Evolutionary conservation across 2,888 invertebrate species (phyloP).

Genomic region (Agrochola circellaris): DNA sequence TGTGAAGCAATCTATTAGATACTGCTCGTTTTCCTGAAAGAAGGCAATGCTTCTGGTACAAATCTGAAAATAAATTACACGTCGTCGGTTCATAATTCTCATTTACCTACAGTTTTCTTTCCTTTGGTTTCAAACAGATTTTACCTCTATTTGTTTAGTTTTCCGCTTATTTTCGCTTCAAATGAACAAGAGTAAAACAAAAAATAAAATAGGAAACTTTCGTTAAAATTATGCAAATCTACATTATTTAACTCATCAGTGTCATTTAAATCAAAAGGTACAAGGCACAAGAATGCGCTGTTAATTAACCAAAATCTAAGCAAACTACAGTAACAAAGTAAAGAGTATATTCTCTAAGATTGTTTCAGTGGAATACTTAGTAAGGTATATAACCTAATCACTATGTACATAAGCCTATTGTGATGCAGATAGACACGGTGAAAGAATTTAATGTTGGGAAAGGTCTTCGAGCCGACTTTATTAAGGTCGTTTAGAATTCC

Average conservation of each 20-base stretch:
- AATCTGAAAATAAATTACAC: not conserved
- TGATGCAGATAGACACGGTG: slow-evolving; percentile 67
- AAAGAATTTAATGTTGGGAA: slow-evolving; percentile 71
- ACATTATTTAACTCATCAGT: not conserved
- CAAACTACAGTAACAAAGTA: slow-evolving; percentile 6
- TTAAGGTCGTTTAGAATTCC: slow-evolving; percentile 64
- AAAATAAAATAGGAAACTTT: not conserved
- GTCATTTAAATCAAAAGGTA: not conserved
- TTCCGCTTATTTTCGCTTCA: not conserved
- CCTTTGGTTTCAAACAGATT: not conserved
- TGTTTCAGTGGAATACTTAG: slow-evolving; percentile 65
- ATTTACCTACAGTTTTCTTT: not conserved
- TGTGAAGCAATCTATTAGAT: not conserved
- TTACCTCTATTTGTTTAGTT: not conserved
- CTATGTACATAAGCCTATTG: slow-evolving; percentile 71
- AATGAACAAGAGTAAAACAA: not conserved
- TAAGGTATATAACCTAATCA: slow-evolving; percentile 69
- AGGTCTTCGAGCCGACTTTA: slow-evolving; percentile 68
- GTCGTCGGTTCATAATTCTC: not conserved
- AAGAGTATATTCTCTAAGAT: slow-evolving; percentile 40
- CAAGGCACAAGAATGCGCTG: not conserved
- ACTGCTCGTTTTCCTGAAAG: not conserved
- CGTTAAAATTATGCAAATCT: not conserved
- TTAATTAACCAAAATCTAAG: slow-evolving; percentile 30
- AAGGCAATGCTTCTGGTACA: not conserved